A percentile compares a stretch with the other conserved stretches of the same genome.
Conservation (phyloP, 2,888 invertebrate species). For the Drosophila atripex region DNA sequence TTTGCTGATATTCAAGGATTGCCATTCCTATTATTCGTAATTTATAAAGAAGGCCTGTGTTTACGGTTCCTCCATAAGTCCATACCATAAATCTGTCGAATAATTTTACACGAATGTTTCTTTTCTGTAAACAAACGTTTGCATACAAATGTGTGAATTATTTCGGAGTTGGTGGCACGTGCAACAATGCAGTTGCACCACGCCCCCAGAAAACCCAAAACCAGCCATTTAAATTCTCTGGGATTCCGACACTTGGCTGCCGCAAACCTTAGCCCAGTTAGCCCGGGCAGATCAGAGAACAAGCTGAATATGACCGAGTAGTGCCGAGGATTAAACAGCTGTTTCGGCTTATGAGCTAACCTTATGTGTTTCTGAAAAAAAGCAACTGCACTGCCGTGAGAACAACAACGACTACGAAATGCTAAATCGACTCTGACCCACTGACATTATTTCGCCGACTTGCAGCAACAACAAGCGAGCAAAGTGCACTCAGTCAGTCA, state of each 20-base stretch:
- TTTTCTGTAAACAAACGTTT: conserved; percentile 6
- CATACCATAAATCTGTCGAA: conserved; percentile 15
- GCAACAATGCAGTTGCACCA: conserved; percentile 47
- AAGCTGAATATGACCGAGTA: background rate
- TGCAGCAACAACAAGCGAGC: conserved; percentile 31
- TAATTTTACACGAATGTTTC: background rate
- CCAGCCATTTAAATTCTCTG: conserved; percentile 17
- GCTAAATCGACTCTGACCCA: conserved; percentile 83
- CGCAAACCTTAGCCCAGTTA: conserved; percentile 60
- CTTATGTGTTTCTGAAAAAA: conserved; percentile 33
- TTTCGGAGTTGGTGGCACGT: conserved; percentile 36
- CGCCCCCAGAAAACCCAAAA: conserved; percentile 14
- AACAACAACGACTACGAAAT: conserved; percentile 51
- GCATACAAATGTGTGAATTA: conserved; percentile 46
- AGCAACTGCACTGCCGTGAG: conserved; percentile 20
- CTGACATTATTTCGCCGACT: conserved; percentile 81
- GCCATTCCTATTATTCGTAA: no score
- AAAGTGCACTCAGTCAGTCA: conserved; percentile 63
- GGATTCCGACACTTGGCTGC: background rate
- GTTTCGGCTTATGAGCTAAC: conserved; percentile 57
- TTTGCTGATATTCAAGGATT: no score
- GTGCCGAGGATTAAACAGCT: conserved; percentile 60
- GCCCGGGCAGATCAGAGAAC: background rate
- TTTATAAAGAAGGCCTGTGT: no score
- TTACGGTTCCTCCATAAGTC: no score